These are phyloP conservation scores for Nerophis ophidion DNA, from an alignment of 2,113 vertebrate species.

Conservation along the genomic window DNA sequence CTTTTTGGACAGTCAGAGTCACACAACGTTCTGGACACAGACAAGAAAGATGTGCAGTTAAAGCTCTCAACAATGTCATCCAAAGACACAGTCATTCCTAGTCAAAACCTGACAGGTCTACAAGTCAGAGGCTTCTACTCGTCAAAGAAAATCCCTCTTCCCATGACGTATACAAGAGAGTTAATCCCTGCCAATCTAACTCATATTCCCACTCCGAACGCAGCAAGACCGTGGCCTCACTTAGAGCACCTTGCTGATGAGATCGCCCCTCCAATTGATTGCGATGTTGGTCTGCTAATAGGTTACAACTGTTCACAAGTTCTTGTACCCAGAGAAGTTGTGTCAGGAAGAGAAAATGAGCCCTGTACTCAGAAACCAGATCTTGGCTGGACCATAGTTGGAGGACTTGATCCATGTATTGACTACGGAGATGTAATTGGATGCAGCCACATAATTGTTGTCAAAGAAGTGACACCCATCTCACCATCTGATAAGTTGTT, in stretches of 20 bases:
- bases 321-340: slow-evolving; percentile 16
- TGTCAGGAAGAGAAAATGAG: slow-evolving; percentile 13
- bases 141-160: slow-evolving; percentile 13
- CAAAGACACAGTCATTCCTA: slow-evolving; percentile 9
- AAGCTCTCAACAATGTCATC: slow-evolving; percentile 19
- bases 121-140: slow-evolving; percentile 27
- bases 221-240: slow-evolving; percentile 38
- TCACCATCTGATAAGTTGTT: too few relatives aligned
- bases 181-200: slow-evolving; percentile 24
- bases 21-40: neutral
- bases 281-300: slow-evolving; percentile 27
- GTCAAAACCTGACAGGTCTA: slow-evolving; percentile 6
- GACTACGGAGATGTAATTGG: neutral
- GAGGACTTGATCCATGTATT: neutral
- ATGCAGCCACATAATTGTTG: neutral
- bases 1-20: neutral
- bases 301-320: slow-evolving; percentile 31
- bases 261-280: slow-evolving; percentile 20
- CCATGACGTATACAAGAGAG: slow-evolving; percentile 16
- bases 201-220: slow-evolving; percentile 29
- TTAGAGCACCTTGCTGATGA: slow-evolving; percentile 28
- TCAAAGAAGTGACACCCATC: neutral
- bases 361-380: neutral
- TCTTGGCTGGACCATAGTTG: neutral
- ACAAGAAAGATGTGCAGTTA: slow-evolving; percentile 12